These are phyloP conservation scores for Aphidius colemani DNA, from an alignment of 2,888 invertebrate species.

Conservation along the genomic window DNA sequence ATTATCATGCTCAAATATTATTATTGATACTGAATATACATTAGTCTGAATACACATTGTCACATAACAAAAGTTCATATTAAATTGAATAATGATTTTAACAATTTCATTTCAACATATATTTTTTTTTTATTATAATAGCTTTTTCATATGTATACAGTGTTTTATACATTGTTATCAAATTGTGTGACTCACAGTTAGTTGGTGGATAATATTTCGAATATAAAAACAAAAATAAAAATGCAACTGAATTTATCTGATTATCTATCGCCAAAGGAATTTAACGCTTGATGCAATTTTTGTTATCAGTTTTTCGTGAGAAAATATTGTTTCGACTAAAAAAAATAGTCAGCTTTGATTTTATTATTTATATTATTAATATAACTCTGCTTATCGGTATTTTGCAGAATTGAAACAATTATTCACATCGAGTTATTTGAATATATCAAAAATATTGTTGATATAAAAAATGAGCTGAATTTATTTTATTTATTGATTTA, in stretches of 20 bases:
- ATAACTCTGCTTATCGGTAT: slow-evolving; percentile 20
- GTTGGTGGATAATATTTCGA: too few species aligned
- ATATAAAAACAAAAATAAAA: neutral
- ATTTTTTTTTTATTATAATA: neutral
- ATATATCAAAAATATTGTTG: too few species aligned
- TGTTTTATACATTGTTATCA: too few species aligned
- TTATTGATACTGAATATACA: too few species aligned
- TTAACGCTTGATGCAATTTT: slow-evolving; percentile 27
- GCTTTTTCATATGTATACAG: too few species aligned
- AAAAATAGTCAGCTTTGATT: slow-evolving; percentile 15
- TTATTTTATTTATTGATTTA: too few species aligned
- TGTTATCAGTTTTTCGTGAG: slow-evolving; percentile 34
- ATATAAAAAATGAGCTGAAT: neutral
- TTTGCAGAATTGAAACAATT: slow-evolving; percentile 7
- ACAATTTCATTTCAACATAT: neutral
- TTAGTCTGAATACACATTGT: too few species aligned
- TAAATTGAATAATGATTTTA: neutral
- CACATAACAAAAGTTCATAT: too few species aligned
- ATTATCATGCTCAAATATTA: too few species aligned
- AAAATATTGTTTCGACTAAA: slow-evolving; percentile 10
- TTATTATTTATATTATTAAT: neutral
- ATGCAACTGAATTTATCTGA: slow-evolving; percentile 21
- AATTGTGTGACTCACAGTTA: too few species aligned
- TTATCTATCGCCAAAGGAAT: slow-evolving; percentile 19
- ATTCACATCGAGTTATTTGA: neutral